These are phyloP conservation scores for Coenonympha glycerion DNA, from an alignment of 2,888 invertebrate species.

Conservation along the genomic window DNA sequence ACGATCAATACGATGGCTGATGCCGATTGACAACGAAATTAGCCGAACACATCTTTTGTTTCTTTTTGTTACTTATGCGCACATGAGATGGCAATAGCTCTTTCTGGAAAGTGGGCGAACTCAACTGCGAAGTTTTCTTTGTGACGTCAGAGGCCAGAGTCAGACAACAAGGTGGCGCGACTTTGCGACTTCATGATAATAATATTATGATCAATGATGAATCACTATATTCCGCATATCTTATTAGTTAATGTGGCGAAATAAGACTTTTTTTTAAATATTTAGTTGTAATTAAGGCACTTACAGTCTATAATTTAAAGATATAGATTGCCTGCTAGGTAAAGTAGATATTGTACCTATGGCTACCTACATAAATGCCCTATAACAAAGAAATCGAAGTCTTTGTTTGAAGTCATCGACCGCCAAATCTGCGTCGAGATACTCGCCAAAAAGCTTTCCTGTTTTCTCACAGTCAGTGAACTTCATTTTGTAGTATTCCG, in stretches of 20 bases:
- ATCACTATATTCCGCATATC: too few relatives aligned
- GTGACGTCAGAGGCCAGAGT: conserved; percentile 34
- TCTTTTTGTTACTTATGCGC: conserved; percentile 28
- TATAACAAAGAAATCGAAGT: not conserved
- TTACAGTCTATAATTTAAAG: too few relatives aligned
- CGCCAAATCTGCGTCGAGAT: too few relatives aligned
- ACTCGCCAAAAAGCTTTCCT: not conserved
- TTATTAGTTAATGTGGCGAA: too few relatives aligned
- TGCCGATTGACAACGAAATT: conserved; percentile 29
- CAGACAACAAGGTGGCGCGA: not conserved
- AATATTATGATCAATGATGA: too few relatives aligned
- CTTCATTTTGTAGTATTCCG: too few relatives aligned
- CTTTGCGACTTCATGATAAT: not conserved
- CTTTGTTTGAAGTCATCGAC: not conserved
- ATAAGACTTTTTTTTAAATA: too few relatives aligned
- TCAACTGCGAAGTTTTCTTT: conserved; percentile 34
- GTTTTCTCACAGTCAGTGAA: too few relatives aligned
- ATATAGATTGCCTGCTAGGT: too few relatives aligned
- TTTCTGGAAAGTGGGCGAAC: conserved; percentile 47
- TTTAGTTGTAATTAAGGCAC: too few relatives aligned
- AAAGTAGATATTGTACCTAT: too few relatives aligned
- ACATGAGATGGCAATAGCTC: conserved; percentile 29
- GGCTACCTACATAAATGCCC: too few relatives aligned
- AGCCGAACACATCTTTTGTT: conserved; percentile 33
- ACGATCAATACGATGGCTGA: conserved; percentile 29